Evolutionary conservation across 2,113 vertebrate species (phyloP).

Genomic region (Anarhynchus alexandrinus): DNA sequence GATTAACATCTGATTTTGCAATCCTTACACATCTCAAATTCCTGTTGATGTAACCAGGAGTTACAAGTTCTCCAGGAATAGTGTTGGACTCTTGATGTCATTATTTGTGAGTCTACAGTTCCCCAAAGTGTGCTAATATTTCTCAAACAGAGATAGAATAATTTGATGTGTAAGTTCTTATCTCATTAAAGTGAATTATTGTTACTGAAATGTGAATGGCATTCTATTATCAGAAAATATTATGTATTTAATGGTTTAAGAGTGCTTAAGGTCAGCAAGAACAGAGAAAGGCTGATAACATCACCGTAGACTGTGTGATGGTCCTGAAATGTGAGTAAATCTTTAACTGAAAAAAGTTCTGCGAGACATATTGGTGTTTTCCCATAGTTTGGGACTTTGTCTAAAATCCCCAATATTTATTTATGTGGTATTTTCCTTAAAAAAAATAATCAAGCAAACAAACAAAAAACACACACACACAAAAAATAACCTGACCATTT

Average conservation of each 20-base stretch:
- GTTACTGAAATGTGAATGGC: conserved; percentile 53
- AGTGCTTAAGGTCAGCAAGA: conserved; percentile 55
- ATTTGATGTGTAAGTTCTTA: conserved; percentile 4
- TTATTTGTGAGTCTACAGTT: background rate
- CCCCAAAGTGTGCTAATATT: background rate
- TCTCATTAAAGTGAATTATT: conserved; percentile 44
- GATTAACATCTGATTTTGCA: conserved; percentile 58
- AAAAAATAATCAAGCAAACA: background rate
- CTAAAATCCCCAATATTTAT: background rate
- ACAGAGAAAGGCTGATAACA: conserved; percentile 28
- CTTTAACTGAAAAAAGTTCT: background rate
- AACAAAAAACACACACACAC: background rate
- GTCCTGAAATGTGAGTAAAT: background rate
- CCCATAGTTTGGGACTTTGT: background rate
- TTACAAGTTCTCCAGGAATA: conserved; percentile 26
- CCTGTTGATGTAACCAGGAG: background rate
- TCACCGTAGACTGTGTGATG: background rate
- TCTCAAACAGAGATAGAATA: background rate
- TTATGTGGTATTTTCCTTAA: background rate
- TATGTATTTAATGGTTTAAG: conserved; percentile 59
- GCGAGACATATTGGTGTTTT: background rate
- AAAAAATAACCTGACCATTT: background rate
- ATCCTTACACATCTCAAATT: conserved; percentile 16
- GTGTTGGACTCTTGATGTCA: background rate
- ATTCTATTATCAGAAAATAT: conserved; percentile 59